These are phyloP conservation scores for Drosophila subpulchrella DNA, from an alignment of 1,140 invertebrate genomes.

Conservation along the genomic window DNA sequence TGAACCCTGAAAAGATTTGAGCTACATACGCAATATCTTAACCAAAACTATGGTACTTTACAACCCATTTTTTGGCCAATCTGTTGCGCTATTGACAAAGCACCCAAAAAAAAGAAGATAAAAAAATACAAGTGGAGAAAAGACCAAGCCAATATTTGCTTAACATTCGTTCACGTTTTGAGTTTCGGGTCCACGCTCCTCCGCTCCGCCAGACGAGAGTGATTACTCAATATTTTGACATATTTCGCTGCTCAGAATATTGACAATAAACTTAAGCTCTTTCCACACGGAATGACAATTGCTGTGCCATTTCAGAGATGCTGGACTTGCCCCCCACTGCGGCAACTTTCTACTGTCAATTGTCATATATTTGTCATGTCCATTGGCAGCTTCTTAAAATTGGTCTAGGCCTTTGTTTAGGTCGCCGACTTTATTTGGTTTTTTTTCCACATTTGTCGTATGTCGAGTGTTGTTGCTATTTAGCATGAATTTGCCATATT, in stretches of 20 bases:
- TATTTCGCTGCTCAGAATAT: conserved; percentile 64
- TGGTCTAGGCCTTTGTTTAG: conserved; percentile 71
- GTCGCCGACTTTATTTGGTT: conserved; percentile 9
- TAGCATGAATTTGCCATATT: conserved; percentile 65
- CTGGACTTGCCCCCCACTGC: conserved; percentile 43
- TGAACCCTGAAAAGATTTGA: conserved; percentile 55
- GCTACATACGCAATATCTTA: conserved; percentile 51
- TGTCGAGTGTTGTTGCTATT: conserved; percentile 57
- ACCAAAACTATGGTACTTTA: conserved; percentile 38
- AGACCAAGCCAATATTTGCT: conserved; percentile 69
- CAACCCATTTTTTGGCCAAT: conserved; percentile 58
- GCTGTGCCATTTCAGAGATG: conserved; percentile 71
- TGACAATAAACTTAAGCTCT: conserved; percentile 82
- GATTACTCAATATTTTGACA: conserved; percentile 83
- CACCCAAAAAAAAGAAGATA: conserved; percentile 41
- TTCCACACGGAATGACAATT: conserved; percentile 78
- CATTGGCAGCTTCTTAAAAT: conserved; percentile 77
- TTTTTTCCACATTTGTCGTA: neutral
- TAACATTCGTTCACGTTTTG: conserved; percentile 67
- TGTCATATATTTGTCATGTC: conserved; percentile 70
- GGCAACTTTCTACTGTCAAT: conserved; percentile 79
- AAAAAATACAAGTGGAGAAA: conserved; percentile 25
- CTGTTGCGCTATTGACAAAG: conserved; percentile 67
- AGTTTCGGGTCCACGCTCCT: conserved; percentile 57
- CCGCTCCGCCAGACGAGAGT: conserved; percentile 30